A percentile compares a stretch with the other conserved stretches of the same genome.
Evolutionary conservation across 2,888 invertebrate species (phyloP).

Genomic region (Linnaemya vulpina): DNA sequence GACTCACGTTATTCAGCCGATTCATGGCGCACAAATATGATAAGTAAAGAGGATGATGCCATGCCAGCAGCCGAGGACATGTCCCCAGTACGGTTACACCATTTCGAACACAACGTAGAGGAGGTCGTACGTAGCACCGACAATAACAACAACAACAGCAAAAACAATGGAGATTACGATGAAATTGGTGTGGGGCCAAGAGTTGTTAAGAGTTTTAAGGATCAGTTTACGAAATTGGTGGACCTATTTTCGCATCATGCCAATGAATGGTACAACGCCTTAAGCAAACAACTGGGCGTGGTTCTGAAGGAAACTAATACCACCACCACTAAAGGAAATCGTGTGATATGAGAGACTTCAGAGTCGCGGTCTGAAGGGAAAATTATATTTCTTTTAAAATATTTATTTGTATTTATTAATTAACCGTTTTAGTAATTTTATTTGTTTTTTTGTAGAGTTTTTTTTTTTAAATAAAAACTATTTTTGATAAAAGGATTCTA

Average conservation of each 20-base stretch:
- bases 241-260: constrained; percentile 79
- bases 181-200: constrained; percentile 67
- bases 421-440: neutral
- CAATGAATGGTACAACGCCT: constrained; percentile 79
- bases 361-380: neutral
- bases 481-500: constrained; percentile 4
- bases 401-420: constrained; percentile 3
- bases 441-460: neutral
- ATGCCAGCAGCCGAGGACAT: constrained; percentile 55
- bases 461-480: neutral
- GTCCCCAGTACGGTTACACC: constrained; percentile 27
- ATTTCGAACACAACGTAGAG: constrained; percentile 59
- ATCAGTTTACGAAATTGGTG: constrained; percentile 77
- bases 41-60: constrained; percentile 74
- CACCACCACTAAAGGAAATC: constrained; percentile 19
- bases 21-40: constrained; percentile 75
- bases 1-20: constrained; percentile 59
- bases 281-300: constrained; percentile 74
- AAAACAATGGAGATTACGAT: neutral
- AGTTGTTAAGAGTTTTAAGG: constrained; percentile 76
- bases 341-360: neutral
- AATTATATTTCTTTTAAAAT: neutral
- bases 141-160: constrained; percentile 12
- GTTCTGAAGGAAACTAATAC: neutral
- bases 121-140: constrained; percentile 53